Evolutionary conservation across 2,113 vertebrate species (phyloP), one percentile per base, ranked within the genome.

Genomic region (Rhea americana): DNA sequence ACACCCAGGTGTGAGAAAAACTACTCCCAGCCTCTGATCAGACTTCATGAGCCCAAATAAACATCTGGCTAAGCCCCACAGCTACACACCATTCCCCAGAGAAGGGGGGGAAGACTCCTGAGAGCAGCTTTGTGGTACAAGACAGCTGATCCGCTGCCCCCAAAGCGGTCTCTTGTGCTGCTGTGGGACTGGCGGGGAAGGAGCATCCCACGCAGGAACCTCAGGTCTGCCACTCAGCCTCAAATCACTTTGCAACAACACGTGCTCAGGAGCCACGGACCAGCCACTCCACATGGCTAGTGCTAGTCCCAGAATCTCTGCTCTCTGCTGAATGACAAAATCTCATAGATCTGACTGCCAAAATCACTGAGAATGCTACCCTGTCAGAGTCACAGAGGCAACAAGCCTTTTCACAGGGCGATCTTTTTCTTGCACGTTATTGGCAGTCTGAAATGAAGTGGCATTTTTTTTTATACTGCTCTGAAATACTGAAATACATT

Each of bases 91-190:
- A 0, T 2, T 47, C 39, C 70, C 45, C 53, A 77, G 30, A 30
- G 18, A 63, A 77, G 45, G 35, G 21, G 15, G 17, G 67, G 67
- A 88, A 88, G 53, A 79, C 17, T 9, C 43, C 48, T 50, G 18
- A 48, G 43, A 90, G 15, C 39, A 59, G n/a, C 1, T 39, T 1
- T 0, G 56, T 32, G 35, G 16, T 21, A 18, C 2, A n/a, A 0
- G 0, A 45, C 11, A 70, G 28, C 14, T 3, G 1, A 4, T 3
- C 7, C 0, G 2, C 5, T 0, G 0, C 6, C 19, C 75, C 41
- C 53, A 39, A 14, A 62, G 47, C n/a, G 85, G 25, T 39, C 35
- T 50, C 62, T 19, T 51, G 56, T 5, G 20, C 37, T 3, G 3
- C 39, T 5, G 25, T 4, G 2, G 30, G 37, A 28, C 22, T 41